Percentiles rank a stretch among this genome's conserved stretches.
These are phyloP conservation scores for Heliconius hermathena DNA, from an alignment of 1,140 invertebrate genomes.

Conservation along the genomic window DNA sequence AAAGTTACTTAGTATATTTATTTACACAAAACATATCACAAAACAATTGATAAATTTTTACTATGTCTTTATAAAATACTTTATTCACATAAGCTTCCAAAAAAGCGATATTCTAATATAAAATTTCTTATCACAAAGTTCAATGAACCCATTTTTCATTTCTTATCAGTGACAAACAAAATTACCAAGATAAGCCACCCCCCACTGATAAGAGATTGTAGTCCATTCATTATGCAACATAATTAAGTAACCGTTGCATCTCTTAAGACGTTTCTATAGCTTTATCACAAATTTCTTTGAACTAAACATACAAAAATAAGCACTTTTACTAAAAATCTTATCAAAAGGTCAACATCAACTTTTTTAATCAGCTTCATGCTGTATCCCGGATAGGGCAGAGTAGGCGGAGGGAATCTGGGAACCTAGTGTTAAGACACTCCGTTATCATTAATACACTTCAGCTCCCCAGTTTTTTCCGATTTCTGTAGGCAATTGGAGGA, in stretches of 20 bases:
- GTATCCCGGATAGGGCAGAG: no score
- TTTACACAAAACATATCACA: no score
- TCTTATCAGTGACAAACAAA: slow-evolving; percentile 25
- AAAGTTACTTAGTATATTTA: no score
- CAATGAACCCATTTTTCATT: slow-evolving; percentile 15
- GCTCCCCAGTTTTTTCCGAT: no score
- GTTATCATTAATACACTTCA: no score
- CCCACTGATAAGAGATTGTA: slow-evolving; percentile 10
- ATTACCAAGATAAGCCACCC: neutral
- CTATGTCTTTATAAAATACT: neutral
- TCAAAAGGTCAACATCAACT: no score
- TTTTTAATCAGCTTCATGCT: no score
- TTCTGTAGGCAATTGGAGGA: no score
- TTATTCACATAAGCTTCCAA: neutral
- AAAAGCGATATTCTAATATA: neutral
- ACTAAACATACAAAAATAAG: neutral
- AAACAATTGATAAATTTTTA: no score
- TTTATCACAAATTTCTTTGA: neutral
- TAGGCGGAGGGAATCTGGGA: no score
- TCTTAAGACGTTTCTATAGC: neutral
- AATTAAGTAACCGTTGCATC: slow-evolving; percentile 4
- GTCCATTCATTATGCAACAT: slow-evolving; percentile 21
- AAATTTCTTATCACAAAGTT: slow-evolving; percentile 8
- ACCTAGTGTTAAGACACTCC: no score
- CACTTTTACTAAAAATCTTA: no score